Percentiles rank a stretch among this genome's conserved stretches.
Conservation (phyloP, 37 sponge, comb jelly and placozoan genomes). For the Cladorhizidae sp. region DNA sequence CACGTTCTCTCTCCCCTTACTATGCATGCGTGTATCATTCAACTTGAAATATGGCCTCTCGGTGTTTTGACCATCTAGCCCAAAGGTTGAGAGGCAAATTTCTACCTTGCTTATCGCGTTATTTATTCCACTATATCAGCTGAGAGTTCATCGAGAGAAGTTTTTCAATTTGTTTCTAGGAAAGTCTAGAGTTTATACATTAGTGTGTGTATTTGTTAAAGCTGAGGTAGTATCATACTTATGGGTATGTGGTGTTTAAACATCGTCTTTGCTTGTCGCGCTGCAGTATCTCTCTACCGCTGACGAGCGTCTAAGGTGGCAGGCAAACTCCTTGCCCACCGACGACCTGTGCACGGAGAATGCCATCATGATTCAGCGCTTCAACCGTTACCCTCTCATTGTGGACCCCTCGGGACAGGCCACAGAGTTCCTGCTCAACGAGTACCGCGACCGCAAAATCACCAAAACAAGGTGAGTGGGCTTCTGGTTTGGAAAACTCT, state of each 20-base stretch:
- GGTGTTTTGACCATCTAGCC: too few relatives aligned
- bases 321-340: conserved; percentile 86
- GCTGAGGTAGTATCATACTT: not conserved
- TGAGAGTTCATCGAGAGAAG: too few relatives aligned
- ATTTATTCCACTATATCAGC: too few relatives aligned
- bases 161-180: too few relatives aligned
- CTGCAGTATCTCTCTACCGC: conserved; percentile 89
- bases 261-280: not conserved
- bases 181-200: too few relatives aligned
- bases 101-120: too few relatives aligned
- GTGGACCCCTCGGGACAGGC: conserved; percentile 99
- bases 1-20: too few relatives aligned
- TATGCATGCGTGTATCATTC: too few relatives aligned
- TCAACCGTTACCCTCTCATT: conserved; percentile 97
- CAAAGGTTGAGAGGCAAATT: too few relatives aligned
- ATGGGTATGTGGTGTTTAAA: not conserved
- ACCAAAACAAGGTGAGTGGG: conserved; percentile 78
- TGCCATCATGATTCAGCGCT: conserved; percentile 97
- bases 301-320: conserved; percentile 96
- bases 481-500: too few relatives aligned
- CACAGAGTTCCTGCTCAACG: conserved; percentile 96
- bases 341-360: conserved; percentile 98
- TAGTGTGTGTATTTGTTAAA: too few relatives aligned
- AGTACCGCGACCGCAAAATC: conserved; percentile 93
- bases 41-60: too few relatives aligned